phyloP scores from a whole-genome alignment of 2,113 vertebrate species.

The Caloenas nicobarica region DNA sequence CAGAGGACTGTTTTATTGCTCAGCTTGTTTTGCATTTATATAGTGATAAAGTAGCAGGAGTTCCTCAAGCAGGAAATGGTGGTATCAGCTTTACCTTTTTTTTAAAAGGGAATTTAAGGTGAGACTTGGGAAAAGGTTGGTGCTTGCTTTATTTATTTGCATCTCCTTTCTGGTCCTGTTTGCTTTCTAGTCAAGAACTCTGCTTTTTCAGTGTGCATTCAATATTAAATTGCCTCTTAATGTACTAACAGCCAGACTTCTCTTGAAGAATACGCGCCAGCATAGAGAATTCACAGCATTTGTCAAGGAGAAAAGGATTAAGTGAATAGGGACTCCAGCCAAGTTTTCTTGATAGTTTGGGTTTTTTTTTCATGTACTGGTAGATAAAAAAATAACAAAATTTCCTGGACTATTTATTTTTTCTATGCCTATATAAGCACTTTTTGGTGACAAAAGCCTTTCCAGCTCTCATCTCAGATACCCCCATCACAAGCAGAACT shows the following conservation, averaged over 20 bases:
- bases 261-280: slow-evolving; percentile 46
- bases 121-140: neutral
- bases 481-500: neutral
- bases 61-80: neutral
- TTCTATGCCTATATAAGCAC: neutral
- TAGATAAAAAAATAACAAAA: neutral
- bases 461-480: neutral
- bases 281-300: slow-evolving; percentile 25
- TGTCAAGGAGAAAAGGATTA: slow-evolving; percentile 60
- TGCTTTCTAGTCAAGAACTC: slow-evolving; percentile 52
- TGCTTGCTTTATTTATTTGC: slow-evolving; percentile 35
- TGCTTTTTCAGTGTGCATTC: slow-evolving; percentile 47
- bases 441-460: neutral
- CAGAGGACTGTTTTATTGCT: neutral
- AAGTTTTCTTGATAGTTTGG: neutral
- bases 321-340: slow-evolving; percentile 6
- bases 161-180: neutral
- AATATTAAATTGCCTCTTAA: slow-evolving; percentile 59
- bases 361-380: neutral
- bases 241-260: slow-evolving; percentile 44
- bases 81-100: neutral
- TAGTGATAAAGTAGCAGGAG: neutral
- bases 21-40: neutral
- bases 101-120: slow-evolving; percentile 26
- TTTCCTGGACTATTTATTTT: slow-evolving; percentile 13